Percentiles rank a stretch among this genome's conserved stretches.
Conservation (phyloP, 2,888 invertebrate species). For the Panorpa germanica region DNA sequence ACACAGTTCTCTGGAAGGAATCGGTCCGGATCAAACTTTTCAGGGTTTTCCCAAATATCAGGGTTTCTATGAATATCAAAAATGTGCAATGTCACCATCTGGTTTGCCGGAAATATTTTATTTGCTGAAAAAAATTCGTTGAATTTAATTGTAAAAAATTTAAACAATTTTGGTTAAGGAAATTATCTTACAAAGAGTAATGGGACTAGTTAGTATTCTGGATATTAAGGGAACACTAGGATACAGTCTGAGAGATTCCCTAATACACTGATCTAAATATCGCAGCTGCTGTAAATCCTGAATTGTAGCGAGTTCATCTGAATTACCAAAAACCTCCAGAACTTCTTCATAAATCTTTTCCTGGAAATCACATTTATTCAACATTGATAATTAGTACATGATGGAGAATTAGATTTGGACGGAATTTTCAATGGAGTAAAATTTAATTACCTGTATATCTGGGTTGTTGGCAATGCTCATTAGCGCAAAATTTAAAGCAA, state of each 20-base stretch:
- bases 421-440: too few species aligned
- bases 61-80: slow-evolving; percentile 43
- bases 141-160: too few species aligned
- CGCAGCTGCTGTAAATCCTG: too few species aligned
- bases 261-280: slow-evolving; percentile 35
- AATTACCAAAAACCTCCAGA: slow-evolving; percentile 21
- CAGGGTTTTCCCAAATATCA: slow-evolving; percentile 40
- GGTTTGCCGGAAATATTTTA: too few species aligned
- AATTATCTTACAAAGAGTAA: slow-evolving; percentile 9
- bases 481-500: slow-evolving; percentile 28
- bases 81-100: too few species aligned
- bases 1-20: slow-evolving; percentile 38
- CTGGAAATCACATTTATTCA: too few species aligned
- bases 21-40: slow-evolving; percentile 33
- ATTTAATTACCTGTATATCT: too few species aligned
- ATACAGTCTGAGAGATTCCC: slow-evolving; percentile 31
- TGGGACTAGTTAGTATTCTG: slow-evolving; percentile 17
- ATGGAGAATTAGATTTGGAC: too few species aligned
- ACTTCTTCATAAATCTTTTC: slow-evolving; percentile 26
- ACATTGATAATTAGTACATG: too few species aligned
- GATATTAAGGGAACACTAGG: slow-evolving; percentile 32
- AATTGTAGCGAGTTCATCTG: too few species aligned
- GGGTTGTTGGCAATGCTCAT: slow-evolving; percentile 29
- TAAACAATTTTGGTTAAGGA: too few species aligned
- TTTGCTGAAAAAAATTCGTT: too few species aligned